Conservation (phyloP, 2,888 invertebrate species). For the Patella caerulea region DNA sequence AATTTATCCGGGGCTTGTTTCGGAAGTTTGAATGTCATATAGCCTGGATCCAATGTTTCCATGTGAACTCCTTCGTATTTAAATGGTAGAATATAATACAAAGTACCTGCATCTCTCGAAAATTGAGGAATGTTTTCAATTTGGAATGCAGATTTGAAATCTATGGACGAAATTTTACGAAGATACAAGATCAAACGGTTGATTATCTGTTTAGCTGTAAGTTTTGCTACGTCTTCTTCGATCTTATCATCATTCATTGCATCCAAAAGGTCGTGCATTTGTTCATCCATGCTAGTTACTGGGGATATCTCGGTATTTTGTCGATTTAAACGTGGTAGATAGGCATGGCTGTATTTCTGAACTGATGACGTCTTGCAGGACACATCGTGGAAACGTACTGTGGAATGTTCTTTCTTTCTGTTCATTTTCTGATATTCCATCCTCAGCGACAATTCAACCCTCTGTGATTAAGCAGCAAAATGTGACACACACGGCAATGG, state of each 20-base stretch:
- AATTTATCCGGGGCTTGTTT: neutral
- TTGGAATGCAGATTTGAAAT: neutral
- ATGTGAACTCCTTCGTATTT: constrained; percentile 6
- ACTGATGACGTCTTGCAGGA: neutral
- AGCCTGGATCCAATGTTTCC: constrained; percentile 8
- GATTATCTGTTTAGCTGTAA: constrained; percentile 14
- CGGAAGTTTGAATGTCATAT: constrained; percentile 23
- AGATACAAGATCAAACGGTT: constrained; percentile 4
- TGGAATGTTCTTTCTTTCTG: neutral
- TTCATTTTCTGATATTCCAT: no score
- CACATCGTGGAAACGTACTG: neutral
- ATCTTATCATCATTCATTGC: constrained; percentile 14
- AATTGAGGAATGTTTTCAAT: neutral
- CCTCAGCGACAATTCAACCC: no score
- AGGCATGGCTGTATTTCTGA: constrained; percentile 17
- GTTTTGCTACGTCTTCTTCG: constrained; percentile 19
- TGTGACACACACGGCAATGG: no score
- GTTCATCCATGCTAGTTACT: constrained; percentile 17
- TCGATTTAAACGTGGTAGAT: constrained; percentile 31
- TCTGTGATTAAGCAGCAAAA: no score
- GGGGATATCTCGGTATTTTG: constrained; percentile 28
- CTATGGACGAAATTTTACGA: neutral
- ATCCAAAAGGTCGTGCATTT: constrained; percentile 22
- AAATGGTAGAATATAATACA: constrained; percentile 13
- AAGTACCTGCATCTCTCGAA: neutral